phyloP scores from a whole-genome alignment of 2,888 invertebrate species.

The Campopleginae sp. region DNA sequence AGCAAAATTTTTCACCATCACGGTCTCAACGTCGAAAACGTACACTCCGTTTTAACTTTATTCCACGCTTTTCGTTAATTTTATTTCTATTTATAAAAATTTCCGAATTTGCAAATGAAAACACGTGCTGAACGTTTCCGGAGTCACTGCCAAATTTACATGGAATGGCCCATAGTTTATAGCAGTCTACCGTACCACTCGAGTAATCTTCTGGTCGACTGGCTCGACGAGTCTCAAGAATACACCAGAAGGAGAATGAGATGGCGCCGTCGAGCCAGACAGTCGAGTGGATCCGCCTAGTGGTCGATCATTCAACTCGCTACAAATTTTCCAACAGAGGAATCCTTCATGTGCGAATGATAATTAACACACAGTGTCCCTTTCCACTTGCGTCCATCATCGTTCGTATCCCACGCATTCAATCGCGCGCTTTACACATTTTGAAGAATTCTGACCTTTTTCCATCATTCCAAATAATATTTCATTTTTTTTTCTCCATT shows the following conservation, averaged over 20 bases:
- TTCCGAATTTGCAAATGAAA: not conserved
- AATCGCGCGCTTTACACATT: not conserved
- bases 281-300: slow-evolving; percentile 53
- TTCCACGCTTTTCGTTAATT: not conserved
- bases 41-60: not conserved
- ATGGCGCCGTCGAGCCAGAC: slow-evolving; percentile 48
- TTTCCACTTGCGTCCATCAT: not conserved
- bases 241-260: slow-evolving; percentile 19
- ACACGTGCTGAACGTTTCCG: not conserved
- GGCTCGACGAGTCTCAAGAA: slow-evolving; percentile 38
- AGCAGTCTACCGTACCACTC: slow-evolving; percentile 26
- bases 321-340: not conserved
- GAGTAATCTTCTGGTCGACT: slow-evolving; percentile 23
- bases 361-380: not conserved
- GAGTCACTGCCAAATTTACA: not conserved
- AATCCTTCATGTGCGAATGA: not conserved
- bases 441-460: not conserved
- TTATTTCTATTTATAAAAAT: not conserved
- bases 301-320: slow-evolving; percentile 41
- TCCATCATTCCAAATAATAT: not conserved
- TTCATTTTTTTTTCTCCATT: not conserved
- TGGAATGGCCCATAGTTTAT: not conserved
- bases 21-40: not conserved
- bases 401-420: not conserved
- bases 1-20: not conserved